Percentiles rank a stretch among this genome's conserved stretches.
phyloP scores from a whole-genome alignment of 2,888 invertebrate species.

The Cordilura impudica region DNA sequence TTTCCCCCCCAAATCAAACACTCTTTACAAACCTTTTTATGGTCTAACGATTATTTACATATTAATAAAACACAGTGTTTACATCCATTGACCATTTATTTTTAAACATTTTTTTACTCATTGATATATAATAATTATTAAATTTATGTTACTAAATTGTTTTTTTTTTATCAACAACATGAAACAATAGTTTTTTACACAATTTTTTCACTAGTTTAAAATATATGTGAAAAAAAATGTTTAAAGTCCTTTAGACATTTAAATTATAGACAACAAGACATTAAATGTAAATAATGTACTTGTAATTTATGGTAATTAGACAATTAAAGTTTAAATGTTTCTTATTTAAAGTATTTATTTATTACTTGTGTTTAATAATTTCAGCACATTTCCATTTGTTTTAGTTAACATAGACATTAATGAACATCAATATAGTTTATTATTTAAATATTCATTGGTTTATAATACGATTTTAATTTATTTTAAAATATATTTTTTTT shows the following conservation, averaged over 20 bases:
- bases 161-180: neutral
- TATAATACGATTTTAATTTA: slow-evolving; percentile 30
- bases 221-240: neutral
- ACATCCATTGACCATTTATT: slow-evolving; percentile 54
- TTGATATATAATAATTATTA: slow-evolving; percentile 36
- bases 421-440: slow-evolving; percentile 47
- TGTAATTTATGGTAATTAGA: neutral
- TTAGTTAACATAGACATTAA: slow-evolving; percentile 64
- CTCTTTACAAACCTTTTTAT: slow-evolving; percentile 41
- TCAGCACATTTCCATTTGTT: slow-evolving; percentile 51
- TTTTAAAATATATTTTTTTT: slow-evolving; percentile 22
- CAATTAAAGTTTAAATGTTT: slow-evolving; percentile 10
- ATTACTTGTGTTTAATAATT: slow-evolving; percentile 31
- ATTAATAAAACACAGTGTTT: slow-evolving; percentile 11
- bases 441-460: slow-evolving; percentile 47
- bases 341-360: neutral
- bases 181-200: neutral
- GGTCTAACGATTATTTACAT: neutral
- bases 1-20: too few relatives aligned
- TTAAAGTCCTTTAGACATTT: slow-evolving; percentile 48
- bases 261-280: neutral
- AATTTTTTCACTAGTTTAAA: neutral
- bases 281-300: slow-evolving; percentile 1
- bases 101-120: slow-evolving; percentile 27
- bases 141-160: slow-evolving; percentile 34